Percentiles rank a stretch among this genome's conserved stretches.
Evolutionary conservation across 1,140 invertebrate species (phyloP).

Genomic region (Anastatus disparis): DNA sequence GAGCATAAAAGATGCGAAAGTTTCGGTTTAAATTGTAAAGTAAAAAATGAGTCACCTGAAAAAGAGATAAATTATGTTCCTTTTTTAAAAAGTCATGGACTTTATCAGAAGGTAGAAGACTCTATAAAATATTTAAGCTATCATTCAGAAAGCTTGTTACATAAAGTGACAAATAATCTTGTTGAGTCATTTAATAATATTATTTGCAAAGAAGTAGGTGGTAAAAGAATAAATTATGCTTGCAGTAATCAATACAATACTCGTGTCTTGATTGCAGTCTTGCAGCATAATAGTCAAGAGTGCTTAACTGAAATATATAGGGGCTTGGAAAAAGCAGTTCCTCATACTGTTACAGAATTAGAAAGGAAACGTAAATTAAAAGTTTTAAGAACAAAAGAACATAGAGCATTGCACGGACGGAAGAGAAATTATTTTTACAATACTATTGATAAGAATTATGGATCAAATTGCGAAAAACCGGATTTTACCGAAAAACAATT

Average conservation of each 20-base stretch:
- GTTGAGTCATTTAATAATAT: slow-evolving; percentile 56
- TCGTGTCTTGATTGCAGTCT: slow-evolving; percentile 44
- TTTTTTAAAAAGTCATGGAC: background rate
- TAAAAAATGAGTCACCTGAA: too few species aligned
- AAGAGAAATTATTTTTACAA: background rate
- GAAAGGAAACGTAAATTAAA: too few species aligned
- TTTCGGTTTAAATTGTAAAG: slow-evolving; percentile 14
- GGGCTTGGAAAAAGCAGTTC: slow-evolving; percentile 19
- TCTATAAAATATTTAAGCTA: slow-evolving; percentile 1
- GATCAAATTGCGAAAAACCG: background rate
- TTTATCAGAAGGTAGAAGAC: background rate
- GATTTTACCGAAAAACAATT: slow-evolving; percentile 32
- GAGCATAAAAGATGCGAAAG: background rate
- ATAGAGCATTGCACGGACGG: background rate
- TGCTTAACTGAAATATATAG: slow-evolving; percentile 22
- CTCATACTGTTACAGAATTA: slow-evolving; percentile 10
- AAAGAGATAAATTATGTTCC: slow-evolving; percentile 29
- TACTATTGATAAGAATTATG: background rate
- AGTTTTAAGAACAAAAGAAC: background rate
- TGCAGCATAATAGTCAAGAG: slow-evolving; percentile 49
- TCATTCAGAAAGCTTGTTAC: slow-evolving; percentile 48
- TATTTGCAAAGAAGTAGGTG: slow-evolving; percentile 52
- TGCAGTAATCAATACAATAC: slow-evolving; percentile 43
- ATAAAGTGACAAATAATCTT: slow-evolving; percentile 57
- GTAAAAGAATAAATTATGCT: slow-evolving; percentile 54